Evolutionary conservation across 2,797 vertebrate species (phyloP), one percentile per base, ranked within the genome.

Genomic region (Poeciliopsis presidionis): DNA sequence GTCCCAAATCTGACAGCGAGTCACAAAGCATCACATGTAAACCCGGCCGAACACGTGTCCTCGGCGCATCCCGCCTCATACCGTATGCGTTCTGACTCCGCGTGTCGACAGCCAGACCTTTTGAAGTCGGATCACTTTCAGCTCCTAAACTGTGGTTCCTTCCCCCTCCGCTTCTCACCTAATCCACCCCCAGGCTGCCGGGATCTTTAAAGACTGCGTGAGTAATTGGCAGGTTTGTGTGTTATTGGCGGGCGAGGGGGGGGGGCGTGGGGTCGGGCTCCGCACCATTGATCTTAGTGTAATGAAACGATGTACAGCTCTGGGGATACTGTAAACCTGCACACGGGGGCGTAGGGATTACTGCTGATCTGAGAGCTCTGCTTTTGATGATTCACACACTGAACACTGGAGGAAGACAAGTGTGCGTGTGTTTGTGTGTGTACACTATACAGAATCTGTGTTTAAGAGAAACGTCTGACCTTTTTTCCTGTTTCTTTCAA

Each of bases 301-400:
- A 90, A 93, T 91, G 83, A 91, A 89, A 78, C 30, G 45, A 82
- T 87, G 85, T 83, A 89, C 91, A 88, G 61, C 85, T 70, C 49
- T 28, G 43, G 9, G 84, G 61, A 79, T 79, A 84, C 84, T 74
- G 84, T 89, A 86, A 88, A 90, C 85, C 82, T 87, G 72, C 33
- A 81, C 76, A 76, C 12, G n/a, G 73, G 72, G 49, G 49, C 43
- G 67, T 33, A 13, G 30, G 80, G 84, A 88, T 92, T 90, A 89
- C 36, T 1, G n/a, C 75, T 82, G 72, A 78, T 85, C 69, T 43
- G 25, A 83, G 76, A 25, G 53, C 45, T 71, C n/a, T 86, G 80
- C 1, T 22, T 74, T 20, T 67, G 30, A 79, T 80, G 79, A 83
- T 78, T 33, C 65, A 46, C 73, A 49, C n/a, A 39, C 6, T 41